phyloP scores from a whole-genome alignment of 2,113 vertebrate species.

The Vanacampus margaritifer region DNA sequence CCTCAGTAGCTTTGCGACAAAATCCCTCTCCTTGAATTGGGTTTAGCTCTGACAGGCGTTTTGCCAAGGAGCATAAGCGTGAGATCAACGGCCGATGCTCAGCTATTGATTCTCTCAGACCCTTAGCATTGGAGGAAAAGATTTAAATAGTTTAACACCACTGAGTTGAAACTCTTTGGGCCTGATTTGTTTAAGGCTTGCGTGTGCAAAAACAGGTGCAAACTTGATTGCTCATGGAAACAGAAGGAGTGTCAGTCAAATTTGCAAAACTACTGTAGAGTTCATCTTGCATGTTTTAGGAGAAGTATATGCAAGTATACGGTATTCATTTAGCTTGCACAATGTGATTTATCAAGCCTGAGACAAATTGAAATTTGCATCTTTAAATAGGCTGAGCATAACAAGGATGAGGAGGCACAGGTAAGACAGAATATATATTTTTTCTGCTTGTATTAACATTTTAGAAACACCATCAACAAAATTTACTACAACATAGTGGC shows the following conservation, averaged over 20 bases:
- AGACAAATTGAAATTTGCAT: too few species aligned
- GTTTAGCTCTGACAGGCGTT: conserved; percentile 76
- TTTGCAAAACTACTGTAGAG: not conserved
- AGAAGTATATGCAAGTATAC: not conserved
- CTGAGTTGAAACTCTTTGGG: not conserved
- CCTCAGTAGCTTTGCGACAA: conserved; percentile 63
- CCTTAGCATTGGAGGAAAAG: conserved; percentile 52
- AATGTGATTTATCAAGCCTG: too few species aligned
- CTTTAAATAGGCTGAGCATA: too few species aligned
- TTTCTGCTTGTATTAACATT: too few species aligned
- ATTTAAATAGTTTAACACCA: conserved; percentile 1
- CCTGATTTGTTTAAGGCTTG: not conserved
- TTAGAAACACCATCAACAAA: too few species aligned
- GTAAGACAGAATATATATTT: too few species aligned
- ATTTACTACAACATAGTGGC: too few species aligned
- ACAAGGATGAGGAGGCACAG: too few species aligned
- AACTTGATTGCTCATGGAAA: not conserved
- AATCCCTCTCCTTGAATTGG: conserved; percentile 68
- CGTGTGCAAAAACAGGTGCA: not conserved
- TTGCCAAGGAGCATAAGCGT: conserved; percentile 71
- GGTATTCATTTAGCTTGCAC: not conserved
- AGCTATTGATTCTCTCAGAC: conserved; percentile 79
- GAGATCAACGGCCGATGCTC: conserved; percentile 82
- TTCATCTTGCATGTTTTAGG: not conserved
- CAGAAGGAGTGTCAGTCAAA: not conserved